Evolutionary conservation across 1,140 invertebrate species (phyloP).

Genomic region (Lordiphosa stackelbergi): DNA sequence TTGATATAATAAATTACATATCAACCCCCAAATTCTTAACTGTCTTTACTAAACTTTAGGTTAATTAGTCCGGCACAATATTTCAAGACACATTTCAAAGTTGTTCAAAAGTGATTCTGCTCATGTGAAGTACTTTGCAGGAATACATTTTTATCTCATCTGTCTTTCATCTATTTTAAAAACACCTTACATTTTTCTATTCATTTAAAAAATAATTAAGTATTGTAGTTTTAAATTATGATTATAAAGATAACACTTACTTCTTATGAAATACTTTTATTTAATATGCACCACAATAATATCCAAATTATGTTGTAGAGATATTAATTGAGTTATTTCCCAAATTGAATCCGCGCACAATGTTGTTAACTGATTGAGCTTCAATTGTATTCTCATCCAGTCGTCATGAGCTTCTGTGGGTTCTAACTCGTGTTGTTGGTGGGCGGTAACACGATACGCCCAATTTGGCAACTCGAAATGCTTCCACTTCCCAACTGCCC

Average conservation of each 20-base stretch:
- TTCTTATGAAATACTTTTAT: conserved; percentile 1
- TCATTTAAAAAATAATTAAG: too few species aligned
- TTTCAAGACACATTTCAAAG: too few species aligned
- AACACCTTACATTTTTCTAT: too few species aligned
- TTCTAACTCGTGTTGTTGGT: conserved; percentile 18
- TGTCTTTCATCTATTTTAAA: too few species aligned
- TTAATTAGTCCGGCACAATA: too few species aligned
- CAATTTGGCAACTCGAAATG: conserved; percentile 6
- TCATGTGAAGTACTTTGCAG: too few species aligned
- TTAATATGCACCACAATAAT: conserved; percentile 4
- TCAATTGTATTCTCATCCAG: conserved; percentile 66
- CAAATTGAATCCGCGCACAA: conserved; percentile 36
- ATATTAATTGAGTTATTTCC: not conserved
- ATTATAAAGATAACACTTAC: conserved; percentile 34
- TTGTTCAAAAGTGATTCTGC: too few species aligned
- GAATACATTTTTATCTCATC: too few species aligned
- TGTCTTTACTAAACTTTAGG: too few species aligned
- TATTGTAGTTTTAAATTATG: not conserved
- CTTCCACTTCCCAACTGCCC: conserved; percentile 28
- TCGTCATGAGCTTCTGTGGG: conserved; percentile 21
- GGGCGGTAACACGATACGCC: conserved; percentile 17
- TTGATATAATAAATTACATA: too few species aligned
- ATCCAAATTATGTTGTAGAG: not conserved
- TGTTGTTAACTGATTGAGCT: conserved; percentile 67
- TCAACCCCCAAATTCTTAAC: too few species aligned